A percentile compares a stretch with the other conserved stretches of the same genome.
Evolutionary conservation across 2,888 invertebrate genomes (phyloP).

Genomic region (Parnassius mnemosyne): DNA sequence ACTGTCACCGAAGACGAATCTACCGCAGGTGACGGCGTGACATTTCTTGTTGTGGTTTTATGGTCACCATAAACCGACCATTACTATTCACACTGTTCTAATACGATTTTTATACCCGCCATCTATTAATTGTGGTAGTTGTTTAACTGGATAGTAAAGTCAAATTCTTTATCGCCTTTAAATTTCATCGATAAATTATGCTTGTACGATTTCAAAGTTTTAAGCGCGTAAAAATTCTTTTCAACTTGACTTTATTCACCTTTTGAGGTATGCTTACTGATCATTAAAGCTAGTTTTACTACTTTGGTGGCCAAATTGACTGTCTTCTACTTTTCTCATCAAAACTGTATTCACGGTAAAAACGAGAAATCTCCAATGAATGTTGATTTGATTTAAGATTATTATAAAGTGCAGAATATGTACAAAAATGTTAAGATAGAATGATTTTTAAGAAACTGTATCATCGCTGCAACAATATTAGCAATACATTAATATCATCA

Average conservation of each 20-base stretch:
- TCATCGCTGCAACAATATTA: no score
- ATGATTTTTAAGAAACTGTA: no score
- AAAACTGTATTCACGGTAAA: no score
- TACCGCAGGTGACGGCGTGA: conserved; percentile 49
- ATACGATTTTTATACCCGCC: conserved; percentile 64
- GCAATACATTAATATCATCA: no score
- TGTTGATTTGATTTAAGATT: no score
- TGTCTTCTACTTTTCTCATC: no score
- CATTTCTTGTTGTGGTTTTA: conserved; percentile 63
- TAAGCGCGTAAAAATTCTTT: conserved; percentile 18
- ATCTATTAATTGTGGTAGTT: conserved; percentile 66
- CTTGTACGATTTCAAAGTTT: conserved; percentile 28
- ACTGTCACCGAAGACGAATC: conserved; percentile 41
- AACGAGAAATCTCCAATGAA: no score
- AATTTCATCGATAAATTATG: conserved; percentile 45
- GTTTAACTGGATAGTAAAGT: conserved; percentile 52
- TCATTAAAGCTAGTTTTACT: conserved; percentile 15
- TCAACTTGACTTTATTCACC: conserved; percentile 13
- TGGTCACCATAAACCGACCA: conserved; percentile 57
- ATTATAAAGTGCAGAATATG: no score
- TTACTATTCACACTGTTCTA: conserved; percentile 67
- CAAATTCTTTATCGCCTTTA: conserved; percentile 54
- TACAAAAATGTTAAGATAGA: no score
- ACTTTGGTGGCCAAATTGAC: conserved; percentile 35
- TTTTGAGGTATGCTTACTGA: conserved; percentile 18